Evolutionary conservation across 2,797 vertebrate genomes (phyloP), one percentile per base, ranked within the genome.

Genomic region (Pipistrellus pipistrellus): DNA sequence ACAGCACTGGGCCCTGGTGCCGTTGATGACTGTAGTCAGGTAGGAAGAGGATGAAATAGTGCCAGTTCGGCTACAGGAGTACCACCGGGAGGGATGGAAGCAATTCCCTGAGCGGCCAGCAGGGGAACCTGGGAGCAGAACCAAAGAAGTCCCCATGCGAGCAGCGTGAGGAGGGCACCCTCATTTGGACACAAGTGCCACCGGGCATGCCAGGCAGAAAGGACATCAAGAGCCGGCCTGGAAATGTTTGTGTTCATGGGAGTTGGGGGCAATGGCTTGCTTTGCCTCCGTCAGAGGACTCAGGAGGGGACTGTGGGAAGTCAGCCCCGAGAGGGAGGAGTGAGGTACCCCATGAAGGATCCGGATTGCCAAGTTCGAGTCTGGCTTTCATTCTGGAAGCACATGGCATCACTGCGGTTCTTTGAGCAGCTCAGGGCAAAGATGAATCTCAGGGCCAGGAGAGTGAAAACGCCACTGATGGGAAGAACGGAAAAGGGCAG

Each of bases 321-420:
- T 83, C 27, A 77, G 30, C 17, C 64, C 51, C 6, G 21, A 46
- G 53, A 48, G 8, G 21, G 5, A n/a, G 88, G 8, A 13, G 35
- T 32, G 62, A 27, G 30, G 14, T 8, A 30, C 12, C 32, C 82
- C 27, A 3, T 6, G 38, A 66, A 57, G 84, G 57, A 23, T 55
- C 41, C 68, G 27, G 27, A 66, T 84, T 23, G 57, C 8, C 35
- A 38, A 46, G 25, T 84, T n/a, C 18, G 55, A 83, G 14, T 66
- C 73, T 64, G 41, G 25, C 51, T 85, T 93, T 84, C 64, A 68
- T 80, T 84, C 57, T 71, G 23, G 35, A 81, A 72, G 27, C 11
- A 73, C 68, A 82, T 14, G 68, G 17, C 85, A 41, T 38, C 1
- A 3, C 25, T 71, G 18, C 30, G 51, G 18, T 84, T 95, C 53